These are phyloP conservation scores for Pholis gunnellus DNA, from an alignment of 2,113 vertebrate genomes.

Conservation along the genomic window DNA sequence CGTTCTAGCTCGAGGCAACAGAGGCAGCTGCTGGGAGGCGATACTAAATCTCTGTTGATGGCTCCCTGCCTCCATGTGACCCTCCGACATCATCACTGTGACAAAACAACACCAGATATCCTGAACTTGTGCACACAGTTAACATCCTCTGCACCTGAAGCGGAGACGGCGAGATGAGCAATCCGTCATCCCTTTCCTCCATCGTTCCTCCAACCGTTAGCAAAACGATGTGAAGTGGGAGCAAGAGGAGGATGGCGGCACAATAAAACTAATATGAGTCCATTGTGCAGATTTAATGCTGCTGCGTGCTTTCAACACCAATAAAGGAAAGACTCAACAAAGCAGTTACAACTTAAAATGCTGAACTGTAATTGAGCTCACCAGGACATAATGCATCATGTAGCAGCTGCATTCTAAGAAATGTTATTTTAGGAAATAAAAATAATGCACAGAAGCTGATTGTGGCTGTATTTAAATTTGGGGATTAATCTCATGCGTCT, in stretches of 20 bases:
- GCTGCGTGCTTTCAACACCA: background rate
- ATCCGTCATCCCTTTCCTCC: background rate
- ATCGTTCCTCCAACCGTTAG: background rate
- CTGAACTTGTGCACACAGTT: conserved; percentile 10
- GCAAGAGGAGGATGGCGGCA: conserved; percentile 3
- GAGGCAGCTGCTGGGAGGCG: conserved; percentile 21
- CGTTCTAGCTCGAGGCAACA: background rate
- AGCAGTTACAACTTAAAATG: background rate
- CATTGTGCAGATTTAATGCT: conserved; percentile 1
- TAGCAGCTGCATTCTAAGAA: background rate
- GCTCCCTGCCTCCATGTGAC: conserved; percentile 27
- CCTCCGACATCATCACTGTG: conserved; percentile 12
- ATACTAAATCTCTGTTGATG: conserved; percentile 15
- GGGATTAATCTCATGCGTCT: background rate
- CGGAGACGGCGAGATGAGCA: background rate
- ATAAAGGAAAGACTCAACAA: background rate
- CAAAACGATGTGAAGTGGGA: conserved; percentile 21
- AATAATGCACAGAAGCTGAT: background rate
- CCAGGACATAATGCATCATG: background rate
- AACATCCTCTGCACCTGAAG: background rate
- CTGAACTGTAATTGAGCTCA: conserved; percentile 10
- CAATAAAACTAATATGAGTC: conserved; percentile 1
- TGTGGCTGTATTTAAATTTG: background rate
- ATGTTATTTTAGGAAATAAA: background rate
- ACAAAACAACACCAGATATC: conserved; percentile 4